These are phyloP conservation scores for Oreochromis tanganicae DNA, from an alignment of 2,113 vertebrate genomes.

Conservation along the genomic window DNA sequence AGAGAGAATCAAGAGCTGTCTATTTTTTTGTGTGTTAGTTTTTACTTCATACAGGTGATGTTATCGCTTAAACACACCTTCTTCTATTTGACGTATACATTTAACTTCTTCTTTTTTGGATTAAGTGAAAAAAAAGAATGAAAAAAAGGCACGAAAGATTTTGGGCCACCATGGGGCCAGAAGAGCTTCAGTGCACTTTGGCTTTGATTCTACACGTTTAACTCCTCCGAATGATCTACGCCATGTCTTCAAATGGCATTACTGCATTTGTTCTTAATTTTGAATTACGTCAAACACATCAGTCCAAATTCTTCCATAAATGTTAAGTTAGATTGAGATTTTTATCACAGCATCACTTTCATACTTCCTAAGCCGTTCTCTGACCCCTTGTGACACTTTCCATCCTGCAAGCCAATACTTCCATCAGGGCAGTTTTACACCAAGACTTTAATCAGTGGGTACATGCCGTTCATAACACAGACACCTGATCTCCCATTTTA, in stretches of 20 bases:
- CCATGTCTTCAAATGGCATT: neutral
- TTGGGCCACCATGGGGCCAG: neutral
- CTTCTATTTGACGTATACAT: neutral
- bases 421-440: neutral
- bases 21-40: neutral
- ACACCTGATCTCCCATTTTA: neutral
- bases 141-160: neutral
- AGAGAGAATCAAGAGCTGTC: neutral
- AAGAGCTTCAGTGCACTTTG: neutral
- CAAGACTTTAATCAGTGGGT: neutral
- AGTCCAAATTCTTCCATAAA: neutral
- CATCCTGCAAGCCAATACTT: neutral
- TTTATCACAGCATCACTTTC: neutral
- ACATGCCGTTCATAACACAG: neutral
- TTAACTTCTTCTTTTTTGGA: neutral
- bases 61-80: neutral
- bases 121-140: neutral
- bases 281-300: neutral
- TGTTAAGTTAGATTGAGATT: neutral
- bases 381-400: neutral
- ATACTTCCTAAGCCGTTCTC: neutral
- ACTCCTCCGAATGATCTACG: neutral
- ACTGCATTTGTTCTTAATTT: neutral
- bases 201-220: neutral
- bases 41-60: neutral